Evolutionary conservation across 2,797 vertebrate genomes (phyloP).

Genomic region (Syngnathus acus): DNA sequence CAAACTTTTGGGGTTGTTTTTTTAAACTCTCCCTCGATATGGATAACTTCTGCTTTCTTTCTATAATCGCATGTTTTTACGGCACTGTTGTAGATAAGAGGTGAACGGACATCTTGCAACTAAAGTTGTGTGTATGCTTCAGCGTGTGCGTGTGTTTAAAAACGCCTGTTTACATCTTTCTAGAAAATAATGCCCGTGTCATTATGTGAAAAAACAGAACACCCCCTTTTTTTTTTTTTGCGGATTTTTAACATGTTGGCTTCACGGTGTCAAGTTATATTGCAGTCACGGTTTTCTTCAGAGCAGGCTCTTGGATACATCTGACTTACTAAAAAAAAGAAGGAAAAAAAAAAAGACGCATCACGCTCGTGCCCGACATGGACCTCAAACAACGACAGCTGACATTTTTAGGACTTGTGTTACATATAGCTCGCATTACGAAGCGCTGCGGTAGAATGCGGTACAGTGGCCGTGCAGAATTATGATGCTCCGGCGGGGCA

Average conservation of each 20-base stretch:
- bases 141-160: slow-evolving; percentile 27
- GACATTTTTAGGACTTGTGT: slow-evolving; percentile 48
- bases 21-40: slow-evolving; percentile 56
- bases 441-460: slow-evolving; percentile 42
- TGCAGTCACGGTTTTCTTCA: slow-evolving; percentile 66
- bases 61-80: slow-evolving; percentile 65
- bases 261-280: slow-evolving; percentile 50
- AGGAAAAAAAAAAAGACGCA: slow-evolving; percentile 39
- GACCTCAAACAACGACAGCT: slow-evolving; percentile 37
- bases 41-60: slow-evolving; percentile 68
- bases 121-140: slow-evolving; percentile 49
- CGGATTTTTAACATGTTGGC: slow-evolving; percentile 45
- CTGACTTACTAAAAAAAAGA: slow-evolving; percentile 49
- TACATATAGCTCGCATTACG: slow-evolving; percentile 64
- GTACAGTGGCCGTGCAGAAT: slow-evolving; percentile 26
- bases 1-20: slow-evolving; percentile 43
- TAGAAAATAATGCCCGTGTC: slow-evolving; percentile 57
- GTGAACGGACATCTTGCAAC: slow-evolving; percentile 54
- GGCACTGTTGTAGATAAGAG: slow-evolving; percentile 66
- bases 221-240: slow-evolving; percentile 17
- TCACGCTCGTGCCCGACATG: slow-evolving; percentile 41
- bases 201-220: slow-evolving; percentile 35
- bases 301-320: slow-evolving; percentile 72
- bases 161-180: slow-evolving; percentile 66
- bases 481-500: slow-evolving; percentile 43